Evolutionary conservation across 2,113 vertebrate species (phyloP).

Genomic region (Dasyornis broadbenti): DNA sequence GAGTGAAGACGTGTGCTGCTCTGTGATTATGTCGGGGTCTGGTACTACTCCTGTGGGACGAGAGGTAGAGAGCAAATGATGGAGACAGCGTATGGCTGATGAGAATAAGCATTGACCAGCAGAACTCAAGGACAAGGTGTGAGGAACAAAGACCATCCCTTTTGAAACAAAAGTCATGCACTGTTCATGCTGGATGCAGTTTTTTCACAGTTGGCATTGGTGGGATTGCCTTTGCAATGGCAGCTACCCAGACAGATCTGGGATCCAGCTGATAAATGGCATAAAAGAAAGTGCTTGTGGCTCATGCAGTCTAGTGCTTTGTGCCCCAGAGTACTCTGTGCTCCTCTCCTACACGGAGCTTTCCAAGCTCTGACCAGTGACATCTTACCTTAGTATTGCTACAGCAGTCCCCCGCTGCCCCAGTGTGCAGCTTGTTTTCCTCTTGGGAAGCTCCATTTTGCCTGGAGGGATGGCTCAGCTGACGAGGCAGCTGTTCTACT

Average conservation of each 20-base stretch:
- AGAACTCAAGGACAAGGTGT: not conserved
- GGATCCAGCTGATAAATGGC: not conserved
- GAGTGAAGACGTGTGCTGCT: not conserved
- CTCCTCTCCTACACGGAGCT: not conserved
- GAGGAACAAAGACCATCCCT: not conserved
- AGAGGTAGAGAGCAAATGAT: not conserved
- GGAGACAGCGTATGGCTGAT: rapidly evolving
- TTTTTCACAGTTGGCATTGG: not conserved
- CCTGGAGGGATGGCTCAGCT: constrained; percentile 1
- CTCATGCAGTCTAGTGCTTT: not conserved
- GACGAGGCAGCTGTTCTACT: constrained; percentile 12
- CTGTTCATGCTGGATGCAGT: not conserved
- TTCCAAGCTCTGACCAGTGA: not conserved
- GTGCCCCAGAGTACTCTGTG: not conserved
- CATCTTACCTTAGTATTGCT: not conserved
- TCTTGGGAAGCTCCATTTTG: not conserved
- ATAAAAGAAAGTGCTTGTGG: not conserved
- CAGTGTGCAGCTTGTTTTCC: not conserved
- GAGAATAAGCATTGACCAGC: not conserved
- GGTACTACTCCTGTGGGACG: not conserved
- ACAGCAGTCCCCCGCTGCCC: not conserved
- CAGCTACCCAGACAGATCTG: not conserved
- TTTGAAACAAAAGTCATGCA: not conserved
- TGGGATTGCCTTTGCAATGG: not conserved
- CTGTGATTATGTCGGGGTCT: not conserved